Percentiles rank a stretch among this genome's conserved stretches.
Evolutionary conservation across 2,113 vertebrate genomes (phyloP).

Genomic region (Bufo gargarizans): DNA sequence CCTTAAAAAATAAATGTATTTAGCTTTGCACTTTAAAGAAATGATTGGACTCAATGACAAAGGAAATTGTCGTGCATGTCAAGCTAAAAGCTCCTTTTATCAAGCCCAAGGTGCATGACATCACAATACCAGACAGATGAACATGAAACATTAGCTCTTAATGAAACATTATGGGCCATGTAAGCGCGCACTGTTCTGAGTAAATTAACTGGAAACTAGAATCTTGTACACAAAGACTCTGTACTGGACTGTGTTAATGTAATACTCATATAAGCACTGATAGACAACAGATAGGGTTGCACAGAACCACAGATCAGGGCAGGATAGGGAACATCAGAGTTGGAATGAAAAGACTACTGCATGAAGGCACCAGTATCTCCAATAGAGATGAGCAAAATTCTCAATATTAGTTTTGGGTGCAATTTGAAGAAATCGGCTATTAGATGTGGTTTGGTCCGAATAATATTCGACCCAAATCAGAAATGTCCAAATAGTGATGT

Average conservation of each 20-base stretch:
- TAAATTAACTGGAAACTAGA: background rate
- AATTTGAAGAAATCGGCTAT: too few species aligned
- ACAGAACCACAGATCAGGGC: background rate
- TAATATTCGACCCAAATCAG: too few species aligned
- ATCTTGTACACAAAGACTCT: background rate
- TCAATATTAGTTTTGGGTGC: too few species aligned
- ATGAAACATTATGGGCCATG: background rate
- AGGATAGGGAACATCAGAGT: too few species aligned
- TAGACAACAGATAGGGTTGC: background rate
- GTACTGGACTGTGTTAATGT: background rate
- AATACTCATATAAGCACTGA: background rate
- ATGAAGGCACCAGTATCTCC: too few species aligned
- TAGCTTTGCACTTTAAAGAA: background rate
- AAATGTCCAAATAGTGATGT: too few species aligned
- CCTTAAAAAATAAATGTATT: background rate
- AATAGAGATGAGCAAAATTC: too few species aligned
- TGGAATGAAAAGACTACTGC: too few species aligned
- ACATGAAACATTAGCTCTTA: background rate
- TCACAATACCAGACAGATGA: background rate
- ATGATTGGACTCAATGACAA: background rate
- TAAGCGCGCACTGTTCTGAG: background rate
- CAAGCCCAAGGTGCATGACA: slow-evolving; percentile 8
- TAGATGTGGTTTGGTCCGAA: too few species aligned
- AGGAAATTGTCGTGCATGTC: background rate
- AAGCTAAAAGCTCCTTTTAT: background rate